Base-by-base conservation (phyloP, 2,797 vertebrate species). In the Carapus acus region DNA sequence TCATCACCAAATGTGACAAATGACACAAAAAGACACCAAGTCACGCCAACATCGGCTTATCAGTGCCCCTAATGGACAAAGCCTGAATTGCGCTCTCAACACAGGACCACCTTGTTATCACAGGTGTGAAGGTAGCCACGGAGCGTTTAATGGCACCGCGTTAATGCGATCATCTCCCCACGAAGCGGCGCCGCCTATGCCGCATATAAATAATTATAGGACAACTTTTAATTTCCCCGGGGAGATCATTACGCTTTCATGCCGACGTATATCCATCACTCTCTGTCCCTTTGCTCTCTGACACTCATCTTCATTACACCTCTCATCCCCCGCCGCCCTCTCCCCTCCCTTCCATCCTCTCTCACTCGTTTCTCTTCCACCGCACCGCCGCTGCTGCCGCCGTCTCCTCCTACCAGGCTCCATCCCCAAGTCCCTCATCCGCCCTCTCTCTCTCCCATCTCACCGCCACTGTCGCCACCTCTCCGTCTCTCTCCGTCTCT, bases 151-250 rank as follows among this genome's bases (percentile, higher is more conserved):
- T 55, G 46, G 53, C 52, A 52, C 3, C 8, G 20, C 14, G 49
- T 11, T 33, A 20, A 49, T 51, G 19, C 55, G 47, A 73, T 64
- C 53, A 46, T 68, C 43, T 49, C 3, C 8, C 16, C 45, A 45
- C 33, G 42, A 49, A 24, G 36, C 57, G 31, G 38, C 50, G 54
- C 48, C 59, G 54, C 62, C 62, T 49, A 64, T 58, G 57, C 71
- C 64, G 65, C 44, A 54, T 63, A 61, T 64, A 70, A 71, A 67
- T 78, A 56, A 81, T 77, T 59, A 67, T 34, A 49, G 31, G 42
- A 64, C 74, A 71, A 71, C 50, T 67, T 74, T 73, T 78, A 70
- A 80, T 77, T 80, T 75, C 73, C 75, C 65, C 38, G 1, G 70
- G 61, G 66, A 67, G 31, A 55, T 78, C 56, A 72, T 78, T 73